phyloP scores from a whole-genome alignment of 2,113 vertebrate genomes.

The Elachura formosa region DNA sequence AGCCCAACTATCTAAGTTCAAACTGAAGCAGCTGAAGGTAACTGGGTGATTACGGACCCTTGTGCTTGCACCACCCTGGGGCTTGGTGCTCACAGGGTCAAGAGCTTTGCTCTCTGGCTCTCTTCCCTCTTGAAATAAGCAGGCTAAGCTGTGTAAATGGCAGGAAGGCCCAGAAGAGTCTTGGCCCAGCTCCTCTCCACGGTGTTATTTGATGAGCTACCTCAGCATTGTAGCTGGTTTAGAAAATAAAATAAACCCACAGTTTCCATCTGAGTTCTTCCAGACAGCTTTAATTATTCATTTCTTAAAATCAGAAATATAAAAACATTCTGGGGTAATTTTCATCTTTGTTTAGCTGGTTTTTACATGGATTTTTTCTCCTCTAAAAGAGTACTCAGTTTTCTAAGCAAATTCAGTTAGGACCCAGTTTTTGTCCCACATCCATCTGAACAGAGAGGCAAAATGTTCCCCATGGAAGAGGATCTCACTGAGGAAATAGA shows the following conservation, averaged over 20 bases:
- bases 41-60: background rate
- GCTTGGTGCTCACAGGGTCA: background rate
- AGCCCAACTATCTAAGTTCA: background rate
- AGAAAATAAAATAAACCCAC: background rate
- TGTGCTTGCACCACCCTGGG: background rate
- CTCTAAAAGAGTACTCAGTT: background rate
- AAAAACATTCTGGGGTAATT: background rate
- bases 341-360: background rate
- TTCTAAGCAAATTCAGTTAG: background rate
- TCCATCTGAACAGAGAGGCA: background rate
- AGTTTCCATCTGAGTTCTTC: background rate
- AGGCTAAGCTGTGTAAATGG: background rate
- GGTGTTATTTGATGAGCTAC: background rate
- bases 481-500: background rate
- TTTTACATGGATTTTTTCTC: rapidly evolving
- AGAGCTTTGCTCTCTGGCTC: background rate
- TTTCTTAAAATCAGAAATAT: background rate
- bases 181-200: background rate
- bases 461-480: background rate
- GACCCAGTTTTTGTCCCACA: background rate
- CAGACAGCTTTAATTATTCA: background rate
- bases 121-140: background rate
- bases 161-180: background rate
- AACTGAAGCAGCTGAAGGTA: background rate
- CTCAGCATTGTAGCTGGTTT: background rate